Conservation (phyloP, 2,797 vertebrate species). For the Gephyroberyx darwinii region DNA sequence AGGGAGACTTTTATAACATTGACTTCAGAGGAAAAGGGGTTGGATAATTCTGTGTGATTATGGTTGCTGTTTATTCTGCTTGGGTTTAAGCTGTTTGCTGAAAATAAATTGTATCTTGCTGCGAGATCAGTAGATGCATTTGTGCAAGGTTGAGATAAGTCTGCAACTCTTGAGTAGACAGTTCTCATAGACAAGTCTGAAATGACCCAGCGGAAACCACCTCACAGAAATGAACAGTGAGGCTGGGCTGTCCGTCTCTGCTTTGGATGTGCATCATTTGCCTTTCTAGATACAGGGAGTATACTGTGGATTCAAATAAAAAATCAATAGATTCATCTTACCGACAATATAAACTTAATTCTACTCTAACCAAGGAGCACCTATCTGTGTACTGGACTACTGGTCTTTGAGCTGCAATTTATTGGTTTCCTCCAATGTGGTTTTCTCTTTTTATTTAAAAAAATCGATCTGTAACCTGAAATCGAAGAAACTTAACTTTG, state of each 20-base stretch:
- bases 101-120: conserved; percentile 39
- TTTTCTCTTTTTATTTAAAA: neutral
- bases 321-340: conserved; percentile 36
- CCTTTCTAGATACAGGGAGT: neutral
- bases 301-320: neutral
- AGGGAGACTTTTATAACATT: conserved; percentile 27
- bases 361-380: conserved; percentile 13
- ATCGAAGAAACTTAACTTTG: neutral
- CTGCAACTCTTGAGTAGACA: conserved; percentile 18
- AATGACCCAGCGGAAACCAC: neutral
- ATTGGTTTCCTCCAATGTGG: neutral
- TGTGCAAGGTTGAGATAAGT: conserved; percentile 8
- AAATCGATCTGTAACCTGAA: neutral
- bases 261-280: neutral
- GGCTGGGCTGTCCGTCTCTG: neutral
- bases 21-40: conserved; percentile 19
- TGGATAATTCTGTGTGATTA: conserved; percentile 56
- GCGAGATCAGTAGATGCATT: conserved; percentile 23
- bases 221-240: neutral
- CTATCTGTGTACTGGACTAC: neutral
- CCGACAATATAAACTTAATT: conserved; percentile 23
- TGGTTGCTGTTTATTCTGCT: conserved; percentile 57
- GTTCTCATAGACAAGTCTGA: neutral
- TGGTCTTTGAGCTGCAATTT: conserved; percentile 2
- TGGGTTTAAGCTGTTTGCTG: conserved; percentile 44